Evolutionary conservation across 2,888 invertebrate genomes (phyloP).

Genomic region (Caenorhabditis imperialis): DNA sequence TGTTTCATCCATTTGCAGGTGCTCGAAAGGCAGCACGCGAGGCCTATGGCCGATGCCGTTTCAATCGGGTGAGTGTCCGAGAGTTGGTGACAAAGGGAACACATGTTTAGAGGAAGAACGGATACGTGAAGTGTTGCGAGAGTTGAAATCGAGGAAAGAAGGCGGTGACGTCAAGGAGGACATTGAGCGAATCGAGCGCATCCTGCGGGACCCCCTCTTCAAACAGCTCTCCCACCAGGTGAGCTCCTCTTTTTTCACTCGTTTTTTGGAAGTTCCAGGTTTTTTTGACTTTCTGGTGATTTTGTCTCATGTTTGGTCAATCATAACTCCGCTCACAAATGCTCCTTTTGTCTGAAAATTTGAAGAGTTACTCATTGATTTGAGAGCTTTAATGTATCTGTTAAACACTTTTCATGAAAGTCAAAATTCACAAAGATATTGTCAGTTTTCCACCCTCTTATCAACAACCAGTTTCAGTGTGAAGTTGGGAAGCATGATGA

Average conservation of each 20-base stretch:
- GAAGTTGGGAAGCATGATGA: no score
- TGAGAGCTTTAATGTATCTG: no score
- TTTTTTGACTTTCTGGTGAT: neutral
- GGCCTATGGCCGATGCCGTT: constrained; percentile 62
- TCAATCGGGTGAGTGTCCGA: constrained; percentile 47
- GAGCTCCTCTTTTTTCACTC: constrained; percentile 16
- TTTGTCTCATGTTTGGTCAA: no score
- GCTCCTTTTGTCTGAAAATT: no score
- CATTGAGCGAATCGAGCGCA: constrained; percentile 62
- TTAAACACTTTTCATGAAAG: no score
- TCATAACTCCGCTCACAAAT: no score
- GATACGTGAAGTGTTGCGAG: constrained; percentile 71
- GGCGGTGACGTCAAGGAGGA: constrained; percentile 64
- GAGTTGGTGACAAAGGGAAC: constrained; percentile 11
- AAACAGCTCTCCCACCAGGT: constrained; percentile 64
- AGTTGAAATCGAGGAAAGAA: constrained; percentile 64
- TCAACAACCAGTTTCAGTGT: no score
- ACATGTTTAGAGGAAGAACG: constrained; percentile 66
- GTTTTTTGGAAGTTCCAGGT: no score
- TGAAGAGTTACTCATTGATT: no score
- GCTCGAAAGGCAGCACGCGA: constrained; percentile 57
- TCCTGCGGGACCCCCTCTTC: constrained; percentile 67
- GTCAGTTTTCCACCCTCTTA: no score
- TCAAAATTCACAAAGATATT: no score
- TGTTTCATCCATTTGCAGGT: constrained; percentile 40